A percentile compares a stretch with the other conserved stretches of the same genome.
Conservation (phyloP, 2,888 invertebrate species). For the Lasioglossum zephyrum region DNA sequence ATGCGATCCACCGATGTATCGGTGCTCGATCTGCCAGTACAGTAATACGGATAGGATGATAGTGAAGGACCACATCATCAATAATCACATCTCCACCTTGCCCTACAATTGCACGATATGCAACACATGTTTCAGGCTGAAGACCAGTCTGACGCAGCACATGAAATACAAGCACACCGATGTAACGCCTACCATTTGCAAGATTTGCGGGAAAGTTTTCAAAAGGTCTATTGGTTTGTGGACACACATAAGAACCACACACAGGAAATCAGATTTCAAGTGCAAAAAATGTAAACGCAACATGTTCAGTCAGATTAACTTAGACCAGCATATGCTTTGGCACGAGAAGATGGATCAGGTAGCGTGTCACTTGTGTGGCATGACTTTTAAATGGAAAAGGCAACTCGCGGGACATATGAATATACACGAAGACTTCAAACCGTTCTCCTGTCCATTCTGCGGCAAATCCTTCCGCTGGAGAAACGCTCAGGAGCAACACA, state of each 20-base stretch:
- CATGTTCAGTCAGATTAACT: slow-evolving; percentile 68
- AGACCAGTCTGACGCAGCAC: slow-evolving; percentile 60
- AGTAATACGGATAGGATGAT: slow-evolving; percentile 61
- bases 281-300: slow-evolving; percentile 74
- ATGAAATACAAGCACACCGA: slow-evolving; percentile 46
- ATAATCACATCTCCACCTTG: slow-evolving; percentile 52
- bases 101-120: slow-evolving; percentile 52
- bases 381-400: slow-evolving; percentile 70
- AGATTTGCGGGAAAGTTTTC: slow-evolving; percentile 68
- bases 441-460: slow-evolving; percentile 76
- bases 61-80: slow-evolving; percentile 56
- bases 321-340: slow-evolving; percentile 73
- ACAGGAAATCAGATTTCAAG: slow-evolving; percentile 69
- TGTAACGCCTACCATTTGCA: slow-evolving; percentile 68
- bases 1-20: slow-evolving; percentile 6
- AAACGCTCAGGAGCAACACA: slow-evolving; percentile 69
- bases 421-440: slow-evolving; percentile 76
- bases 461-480: slow-evolving; percentile 64
- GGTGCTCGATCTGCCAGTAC: slow-evolving; percentile 61
- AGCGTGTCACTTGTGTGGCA: slow-evolving; percentile 74
- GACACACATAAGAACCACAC: slow-evolving; percentile 25
- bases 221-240: no score
- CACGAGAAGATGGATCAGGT: slow-evolving; percentile 72
- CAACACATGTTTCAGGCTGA: slow-evolving; percentile 54
- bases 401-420: slow-evolving; percentile 75